These are phyloP conservation scores for Pogonus chalceus DNA, from an alignment of 1,140 invertebrate species.

Conservation along the genomic window DNA sequence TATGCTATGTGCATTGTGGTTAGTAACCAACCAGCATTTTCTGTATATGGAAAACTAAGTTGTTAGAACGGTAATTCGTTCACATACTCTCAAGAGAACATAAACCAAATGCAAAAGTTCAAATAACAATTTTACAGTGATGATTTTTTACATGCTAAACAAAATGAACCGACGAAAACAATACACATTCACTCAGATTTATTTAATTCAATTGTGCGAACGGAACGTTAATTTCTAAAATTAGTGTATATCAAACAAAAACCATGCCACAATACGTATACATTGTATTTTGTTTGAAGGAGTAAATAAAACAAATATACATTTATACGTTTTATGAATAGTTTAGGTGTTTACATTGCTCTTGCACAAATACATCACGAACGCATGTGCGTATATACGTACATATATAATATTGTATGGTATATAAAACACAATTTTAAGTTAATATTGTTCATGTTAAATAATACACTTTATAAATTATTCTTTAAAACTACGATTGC, in stretches of 20 bases:
- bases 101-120: neutral
- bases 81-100: neutral
- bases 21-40: too few species aligned
- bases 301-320: neutral
- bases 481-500: too few species aligned
- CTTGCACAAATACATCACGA: too few species aligned
- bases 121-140: neutral
- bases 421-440: too few species aligned
- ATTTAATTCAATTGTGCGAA: neutral
- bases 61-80: too few species aligned
- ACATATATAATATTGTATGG: too few species aligned
- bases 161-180: neutral
- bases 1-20: too few species aligned
- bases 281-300: neutral
- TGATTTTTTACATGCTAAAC: neutral
- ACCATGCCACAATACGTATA: neutral
- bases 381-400: too few species aligned
- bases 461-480: too few species aligned
- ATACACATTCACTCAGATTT: neutral
- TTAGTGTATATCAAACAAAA: neutral
- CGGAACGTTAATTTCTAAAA: neutral
- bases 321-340: neutral
- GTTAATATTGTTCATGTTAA: too few species aligned
- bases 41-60: too few species aligned
- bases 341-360: neutral